Evolutionary conservation across 2,888 invertebrate genomes (phyloP).

Genomic region (Apocheima hispidaria): DNA sequence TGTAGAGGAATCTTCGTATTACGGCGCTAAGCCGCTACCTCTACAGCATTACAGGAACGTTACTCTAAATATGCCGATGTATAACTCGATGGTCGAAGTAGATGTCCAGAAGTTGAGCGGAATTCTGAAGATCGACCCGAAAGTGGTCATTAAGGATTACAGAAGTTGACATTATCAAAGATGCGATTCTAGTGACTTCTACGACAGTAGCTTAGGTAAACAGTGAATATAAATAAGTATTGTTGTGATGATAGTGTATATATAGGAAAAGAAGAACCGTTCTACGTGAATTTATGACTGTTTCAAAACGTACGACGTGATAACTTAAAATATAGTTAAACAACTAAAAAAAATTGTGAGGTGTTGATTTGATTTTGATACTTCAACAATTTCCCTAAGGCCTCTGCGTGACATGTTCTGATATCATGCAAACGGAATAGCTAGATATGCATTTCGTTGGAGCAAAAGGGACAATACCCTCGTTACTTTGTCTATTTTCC

Average conservation of each 20-base stretch:
- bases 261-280: neutral
- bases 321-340: too few species aligned
- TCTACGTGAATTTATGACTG: neutral
- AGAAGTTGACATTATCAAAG: slow-evolving; percentile 22
- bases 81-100: slow-evolving; percentile 75
- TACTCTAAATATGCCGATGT: slow-evolving; percentile 82
- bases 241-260: neutral
- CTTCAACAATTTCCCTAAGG: too few species aligned
- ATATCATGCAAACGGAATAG: too few species aligned
- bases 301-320: too few species aligned
- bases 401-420: too few species aligned
- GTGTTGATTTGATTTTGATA: too few species aligned
- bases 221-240: neutral
- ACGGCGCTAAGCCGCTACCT: slow-evolving; percentile 72
- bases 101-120: slow-evolving; percentile 81
- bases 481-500: too few species aligned
- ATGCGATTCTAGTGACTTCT: neutral
- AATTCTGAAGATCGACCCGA: slow-evolving; percentile 81
- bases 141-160: slow-evolving; percentile 74
- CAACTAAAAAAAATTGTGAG: neutral
- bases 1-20: slow-evolving; percentile 74
- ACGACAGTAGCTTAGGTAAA: neutral
- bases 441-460: too few species aligned
- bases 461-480: too few species aligned
- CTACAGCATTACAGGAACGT: slow-evolving; percentile 72